Percentiles rank a stretch among this genome's conserved stretches.
These are phyloP conservation scores for Lithobius niger DNA, from an alignment of 1,140 invertebrate genomes.

Conservation along the genomic window DNA sequence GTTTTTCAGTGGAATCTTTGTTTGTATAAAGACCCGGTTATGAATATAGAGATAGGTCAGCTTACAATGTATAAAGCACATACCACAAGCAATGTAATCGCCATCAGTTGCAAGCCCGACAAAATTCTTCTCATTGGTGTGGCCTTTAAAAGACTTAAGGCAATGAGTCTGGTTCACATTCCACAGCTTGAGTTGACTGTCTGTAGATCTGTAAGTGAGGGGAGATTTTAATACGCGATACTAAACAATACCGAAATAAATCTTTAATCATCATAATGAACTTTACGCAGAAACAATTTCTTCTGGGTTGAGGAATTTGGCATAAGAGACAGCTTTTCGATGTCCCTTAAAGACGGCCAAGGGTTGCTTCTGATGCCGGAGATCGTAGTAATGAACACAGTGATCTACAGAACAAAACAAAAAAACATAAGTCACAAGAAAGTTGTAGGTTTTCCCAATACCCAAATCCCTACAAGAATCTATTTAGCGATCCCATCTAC, in stretches of 20 bases:
- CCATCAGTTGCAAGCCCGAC: slow-evolving; percentile 91
- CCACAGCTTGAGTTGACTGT: slow-evolving; percentile 90
- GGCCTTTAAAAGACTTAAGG: slow-evolving; percentile 76
- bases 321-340: slow-evolving; percentile 89
- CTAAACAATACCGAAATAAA: background rate
- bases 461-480: too few species aligned
- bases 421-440: background rate
- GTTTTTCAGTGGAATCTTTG: too few species aligned
- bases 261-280: slow-evolving; percentile 13
- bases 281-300: slow-evolving; percentile 78
- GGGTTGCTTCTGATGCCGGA: slow-evolving; percentile 69
- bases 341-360: slow-evolving; percentile 80
- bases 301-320: slow-evolving; percentile 78
- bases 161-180: slow-evolving; percentile 66
- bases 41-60: too few species aligned
- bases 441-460: too few species aligned
- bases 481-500: too few species aligned
- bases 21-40: too few species aligned
- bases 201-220: slow-evolving; percentile 51
- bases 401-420: slow-evolving; percentile 49
- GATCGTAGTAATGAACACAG: slow-evolving; percentile 92
- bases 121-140: slow-evolving; percentile 95
- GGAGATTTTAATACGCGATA: background rate
- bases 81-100: slow-evolving; percentile 82
- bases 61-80: too few species aligned